Percentiles rank a stretch among this genome's conserved stretches.
Evolutionary conservation across 2,888 invertebrate genomes (phyloP).

Genomic region (Elysia crispata): DNA sequence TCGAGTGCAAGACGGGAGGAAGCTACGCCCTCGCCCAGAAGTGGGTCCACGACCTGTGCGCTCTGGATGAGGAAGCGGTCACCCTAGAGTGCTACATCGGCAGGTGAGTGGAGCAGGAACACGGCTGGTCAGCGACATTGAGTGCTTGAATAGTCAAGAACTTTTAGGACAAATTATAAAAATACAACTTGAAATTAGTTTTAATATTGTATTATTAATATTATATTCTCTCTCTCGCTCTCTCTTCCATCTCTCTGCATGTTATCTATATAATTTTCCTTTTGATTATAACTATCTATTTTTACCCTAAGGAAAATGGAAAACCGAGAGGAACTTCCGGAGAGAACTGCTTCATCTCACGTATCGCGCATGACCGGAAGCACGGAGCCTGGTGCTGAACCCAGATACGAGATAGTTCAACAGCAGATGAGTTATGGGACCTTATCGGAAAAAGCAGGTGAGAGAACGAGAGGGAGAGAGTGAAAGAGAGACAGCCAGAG

Average conservation of each 20-base stretch:
- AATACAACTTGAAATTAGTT: too few species aligned
- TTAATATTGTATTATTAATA: too few species aligned
- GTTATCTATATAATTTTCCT: too few species aligned
- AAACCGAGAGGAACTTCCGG: slow-evolving; percentile 15
- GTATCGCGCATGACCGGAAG: slow-evolving; percentile 44
- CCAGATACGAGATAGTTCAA: slow-evolving; percentile 34
- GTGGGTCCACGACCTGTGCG: slow-evolving; percentile 50
- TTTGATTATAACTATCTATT: not conserved
- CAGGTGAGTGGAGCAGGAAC: slow-evolving; percentile 19
- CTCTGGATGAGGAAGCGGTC: slow-evolving; percentile 34
- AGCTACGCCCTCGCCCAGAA: slow-evolving; percentile 53
- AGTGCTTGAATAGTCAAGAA: too few species aligned
- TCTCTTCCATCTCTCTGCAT: too few species aligned
- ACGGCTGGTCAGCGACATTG: too few species aligned
- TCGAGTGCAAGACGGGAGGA: slow-evolving; percentile 47
- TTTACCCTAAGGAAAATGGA: slow-evolving; percentile 34
- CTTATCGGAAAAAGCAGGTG: slow-evolving; percentile 40
- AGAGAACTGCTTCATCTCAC: slow-evolving; percentile 35
- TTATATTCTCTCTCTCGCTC: too few species aligned
- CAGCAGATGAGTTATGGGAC: slow-evolving; percentile 44
- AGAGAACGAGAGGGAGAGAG: not conserved
- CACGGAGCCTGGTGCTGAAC: slow-evolving; percentile 25
- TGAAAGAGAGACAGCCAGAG: not conserved
- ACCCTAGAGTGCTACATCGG: slow-evolving; percentile 41
- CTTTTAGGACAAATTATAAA: too few species aligned